These are phyloP conservation scores for Eulemur mongoz DNA, from an alignment of 2,797 vertebrate species.

Conservation along the genomic window DNA sequence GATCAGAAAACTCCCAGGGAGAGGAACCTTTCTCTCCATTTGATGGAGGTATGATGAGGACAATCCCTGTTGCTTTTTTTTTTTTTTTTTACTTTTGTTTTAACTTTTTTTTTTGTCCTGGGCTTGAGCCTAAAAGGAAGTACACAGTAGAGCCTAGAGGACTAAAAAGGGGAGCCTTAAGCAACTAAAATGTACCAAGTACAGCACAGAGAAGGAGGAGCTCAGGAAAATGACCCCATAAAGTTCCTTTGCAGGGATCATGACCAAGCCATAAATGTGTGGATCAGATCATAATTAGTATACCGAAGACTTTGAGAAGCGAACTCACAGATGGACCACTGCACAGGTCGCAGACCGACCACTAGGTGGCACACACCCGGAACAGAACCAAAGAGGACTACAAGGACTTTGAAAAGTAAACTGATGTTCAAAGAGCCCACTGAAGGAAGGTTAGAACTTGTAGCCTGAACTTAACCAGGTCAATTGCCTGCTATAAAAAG, in stretches of 20 bases:
- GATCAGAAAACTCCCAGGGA: neutral
- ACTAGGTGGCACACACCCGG: neutral
- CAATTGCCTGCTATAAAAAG: neutral
- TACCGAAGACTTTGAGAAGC: neutral
- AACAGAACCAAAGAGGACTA: neutral
- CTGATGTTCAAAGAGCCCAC: neutral
- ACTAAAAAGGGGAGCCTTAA: neutral
- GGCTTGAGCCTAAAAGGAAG: neutral
- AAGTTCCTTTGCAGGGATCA: neutral
- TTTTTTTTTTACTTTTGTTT: neutral
- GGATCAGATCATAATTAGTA: neutral
- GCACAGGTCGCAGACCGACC: neutral
- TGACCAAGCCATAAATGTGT: neutral
- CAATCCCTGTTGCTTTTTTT: neutral
- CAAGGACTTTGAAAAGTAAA: neutral
- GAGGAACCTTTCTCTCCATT: too few relatives aligned
- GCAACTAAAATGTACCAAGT: neutral
- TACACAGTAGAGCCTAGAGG: neutral
- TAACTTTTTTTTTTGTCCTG: neutral
- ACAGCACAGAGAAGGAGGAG: neutral
- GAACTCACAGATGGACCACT: neutral
- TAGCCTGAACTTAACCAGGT: neutral
- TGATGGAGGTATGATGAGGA: neutral
- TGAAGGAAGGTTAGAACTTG: neutral
- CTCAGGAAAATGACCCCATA: neutral